Percentiles rank a stretch among this genome's conserved stretches.
phyloP scores from a whole-genome alignment of 2,113 vertebrate genomes.

The Ceyx melanurus region DNA sequence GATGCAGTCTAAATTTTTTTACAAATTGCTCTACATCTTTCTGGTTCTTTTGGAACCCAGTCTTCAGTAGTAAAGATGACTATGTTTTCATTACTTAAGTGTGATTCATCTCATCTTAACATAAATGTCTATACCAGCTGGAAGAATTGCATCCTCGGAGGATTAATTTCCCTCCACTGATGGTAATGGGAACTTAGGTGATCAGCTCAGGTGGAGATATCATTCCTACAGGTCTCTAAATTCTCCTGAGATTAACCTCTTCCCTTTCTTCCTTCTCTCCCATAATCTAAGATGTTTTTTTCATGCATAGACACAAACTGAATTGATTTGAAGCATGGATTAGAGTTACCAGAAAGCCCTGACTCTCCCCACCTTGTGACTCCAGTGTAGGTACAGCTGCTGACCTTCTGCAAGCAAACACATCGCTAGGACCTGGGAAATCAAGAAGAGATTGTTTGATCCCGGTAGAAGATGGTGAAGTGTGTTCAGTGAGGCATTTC shows the following conservation, averaged over 20 bases:
- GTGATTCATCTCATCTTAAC: conserved; percentile 16
- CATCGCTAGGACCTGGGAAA: conserved; percentile 82
- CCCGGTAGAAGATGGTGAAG: neutral
- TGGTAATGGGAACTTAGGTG: neutral
- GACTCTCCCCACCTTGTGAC: conserved; percentile 85
- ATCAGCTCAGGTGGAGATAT: neutral
- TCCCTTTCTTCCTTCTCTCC: neutral
- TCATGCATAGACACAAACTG: neutral
- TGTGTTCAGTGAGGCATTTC: neutral
- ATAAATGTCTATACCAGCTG: neutral
- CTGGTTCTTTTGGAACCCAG: neutral
- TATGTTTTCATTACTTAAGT: neutral
- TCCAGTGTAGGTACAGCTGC: conserved; percentile 85
- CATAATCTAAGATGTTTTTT: neutral
- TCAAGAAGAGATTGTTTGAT: conserved; percentile 12
- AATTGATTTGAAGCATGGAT: neutral
- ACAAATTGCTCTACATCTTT: neutral
- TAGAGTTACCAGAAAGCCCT: neutral
- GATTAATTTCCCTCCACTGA: neutral
- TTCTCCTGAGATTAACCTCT: neutral
- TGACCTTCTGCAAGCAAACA: conserved; percentile 88
- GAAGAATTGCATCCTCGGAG: neutral
- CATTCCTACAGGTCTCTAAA: neutral
- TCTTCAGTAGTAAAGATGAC: neutral
- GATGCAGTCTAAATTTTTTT: neutral